Conservation (phyloP, 1,140 invertebrate species). For the Macrostomum lignano region DNA sequence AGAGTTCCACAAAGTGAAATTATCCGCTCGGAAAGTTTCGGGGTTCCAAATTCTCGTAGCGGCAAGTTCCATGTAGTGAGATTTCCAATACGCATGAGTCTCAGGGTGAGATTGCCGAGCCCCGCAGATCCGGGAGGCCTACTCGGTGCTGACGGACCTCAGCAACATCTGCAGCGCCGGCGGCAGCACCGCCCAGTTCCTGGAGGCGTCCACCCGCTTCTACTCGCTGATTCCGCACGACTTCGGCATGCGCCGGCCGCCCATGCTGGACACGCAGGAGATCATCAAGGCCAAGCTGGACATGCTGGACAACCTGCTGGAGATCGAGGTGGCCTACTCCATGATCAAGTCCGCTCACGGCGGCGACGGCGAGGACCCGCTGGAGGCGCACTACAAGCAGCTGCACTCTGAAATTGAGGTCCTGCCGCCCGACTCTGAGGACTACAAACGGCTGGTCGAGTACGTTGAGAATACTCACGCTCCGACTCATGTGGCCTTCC, state of each 20-base stretch:
- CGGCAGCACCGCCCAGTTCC: too few relatives aligned
- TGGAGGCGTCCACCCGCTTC: constrained; percentile 63
- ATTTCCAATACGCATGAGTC: too few relatives aligned
- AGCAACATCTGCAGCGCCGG: too few relatives aligned
- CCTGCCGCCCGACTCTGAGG: constrained; percentile 39
- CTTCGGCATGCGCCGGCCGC: constrained; percentile 55
- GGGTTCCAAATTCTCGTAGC: too few relatives aligned
- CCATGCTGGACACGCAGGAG: constrained; percentile 43
- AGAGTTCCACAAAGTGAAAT: too few relatives aligned
- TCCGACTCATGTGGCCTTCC: constrained; percentile 19
- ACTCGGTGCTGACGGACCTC: too few relatives aligned
- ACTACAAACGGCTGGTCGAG: constrained; percentile 33
- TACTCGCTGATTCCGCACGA: constrained; percentile 77
- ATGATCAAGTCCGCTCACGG: constrained; percentile 36
- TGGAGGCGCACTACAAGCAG: constrained; percentile 64
- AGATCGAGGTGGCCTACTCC: constrained; percentile 76
- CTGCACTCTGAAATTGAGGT: constrained; percentile 48
- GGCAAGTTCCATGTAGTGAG: too few relatives aligned
- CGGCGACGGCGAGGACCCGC: constrained; percentile 33
- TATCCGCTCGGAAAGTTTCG: too few relatives aligned
- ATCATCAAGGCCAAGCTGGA: constrained; percentile 52
- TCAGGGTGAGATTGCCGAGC: too few relatives aligned
- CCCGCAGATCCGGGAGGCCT: too few relatives aligned
- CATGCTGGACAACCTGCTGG: constrained; percentile 64
- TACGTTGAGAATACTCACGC: constrained; percentile 22